Evolutionary conservation across 2,113 vertebrate genomes (phyloP), one percentile per base, ranked within the genome.

Genomic region (Mungos mungo): DNA sequence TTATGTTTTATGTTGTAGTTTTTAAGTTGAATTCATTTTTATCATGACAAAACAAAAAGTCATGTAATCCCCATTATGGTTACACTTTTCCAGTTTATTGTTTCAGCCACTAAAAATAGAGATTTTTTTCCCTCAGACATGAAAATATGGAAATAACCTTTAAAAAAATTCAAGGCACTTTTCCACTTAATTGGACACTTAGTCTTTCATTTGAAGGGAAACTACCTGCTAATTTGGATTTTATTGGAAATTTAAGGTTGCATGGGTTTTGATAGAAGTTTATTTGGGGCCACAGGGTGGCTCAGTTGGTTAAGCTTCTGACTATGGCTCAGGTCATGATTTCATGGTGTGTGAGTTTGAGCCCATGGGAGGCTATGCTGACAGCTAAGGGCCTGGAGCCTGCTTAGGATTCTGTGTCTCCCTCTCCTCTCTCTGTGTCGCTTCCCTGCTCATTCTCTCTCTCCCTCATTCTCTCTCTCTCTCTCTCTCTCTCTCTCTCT

Each of bases 1-100:
- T 90, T 47, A 4, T 89, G 57, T 83, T 92, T 50, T 63, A n/a
- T 7, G 8, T 63, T 83, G 13, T 66, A 66, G 18, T 81, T 85
- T 95, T 95, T 80, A 54, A 93, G 45, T 47, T 90, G 41, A 93
- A 52, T 33, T 47, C 5, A 35, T n/a, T 76, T 96, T 81, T 35
- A 8, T 54, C 3, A 8, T 25, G 13, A 19, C 29, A 18, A 66
- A 90, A 95, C 50, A 50, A 16, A 57, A 57, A 57, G 19, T 83
- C 52, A 45, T 2, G 7, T 35, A 83, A 93, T 25, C 23, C 5
- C 57, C 71, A 52, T 80, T 93, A 77, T 50, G 77, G 19, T 79
- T 45, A 57, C 12, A 50, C 15, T 93, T 87, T 35, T 72, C 15
- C 45, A 63, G 11, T 60, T 88, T 41, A 60, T 68, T 83, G n/a